Evolutionary conservation across 1,140 invertebrate genomes (phyloP), one percentile per base, ranked within the genome.

Genomic region (Centruroides sculpturatus): DNA sequence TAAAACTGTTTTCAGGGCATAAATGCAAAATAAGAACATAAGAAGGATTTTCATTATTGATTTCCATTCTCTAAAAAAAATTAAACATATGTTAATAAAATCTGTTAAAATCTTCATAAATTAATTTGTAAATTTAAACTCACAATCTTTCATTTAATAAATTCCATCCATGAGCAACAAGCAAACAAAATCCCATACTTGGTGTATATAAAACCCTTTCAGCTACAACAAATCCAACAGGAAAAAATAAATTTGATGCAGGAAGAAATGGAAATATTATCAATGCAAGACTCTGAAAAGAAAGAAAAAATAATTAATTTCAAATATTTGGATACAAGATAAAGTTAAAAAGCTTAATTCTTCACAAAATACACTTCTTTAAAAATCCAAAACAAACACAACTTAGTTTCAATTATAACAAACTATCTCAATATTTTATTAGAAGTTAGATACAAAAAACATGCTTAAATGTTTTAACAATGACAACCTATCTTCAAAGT

Each of bases 201-300:
- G 93, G 93, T 69, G 93, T 80, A 74, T 98, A 98, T 34, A 97
- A 78, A 56, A 98, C 85, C 64, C 94, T 79, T 75, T 98, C 93
- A 50, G 93, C 94, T 8, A 97, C 88, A 47, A 97, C 92, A 74
- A 97, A 97, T 9, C 93, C 94, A 57, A 98, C 92, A 70, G 95
- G 93, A 77, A 97, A 95, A 63, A 80, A 76, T 52, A 80, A 74
- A 79, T 98, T 98, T 60, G 87, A 87, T n/a, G 93, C 92, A 48
- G 94, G 94, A 64, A 98, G 76, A 75, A 96, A 97, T 49, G 93
- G 89, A 60, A 97, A 74, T 59, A 97, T 76, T 51, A 91, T 82
- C 69, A 87, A 50, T 1, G 61, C 52, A 9, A 72, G 36, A n/a
- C 70, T 23, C 61, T 65, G 49, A 53, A 61, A 61, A 23, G 23